Percentiles rank a stretch among this genome's conserved stretches.
Evolutionary conservation across 1,140 invertebrate species (phyloP).

Genomic region (Pogonus chalceus): DNA sequence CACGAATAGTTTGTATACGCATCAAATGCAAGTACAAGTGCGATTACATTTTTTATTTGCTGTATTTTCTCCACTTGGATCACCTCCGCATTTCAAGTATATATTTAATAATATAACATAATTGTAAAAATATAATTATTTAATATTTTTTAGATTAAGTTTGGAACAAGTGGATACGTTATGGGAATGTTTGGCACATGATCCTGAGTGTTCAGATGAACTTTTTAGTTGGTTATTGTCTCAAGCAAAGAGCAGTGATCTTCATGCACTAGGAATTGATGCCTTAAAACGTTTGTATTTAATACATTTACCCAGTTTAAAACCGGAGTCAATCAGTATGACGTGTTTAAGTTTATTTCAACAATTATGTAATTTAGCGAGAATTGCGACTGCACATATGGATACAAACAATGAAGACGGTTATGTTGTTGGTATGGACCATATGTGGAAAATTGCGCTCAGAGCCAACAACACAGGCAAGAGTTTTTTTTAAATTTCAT

Average conservation of each 20-base stretch:
- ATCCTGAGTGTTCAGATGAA: conserved; percentile 77
- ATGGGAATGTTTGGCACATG: conserved; percentile 81
- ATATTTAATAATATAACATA: conserved; percentile 17
- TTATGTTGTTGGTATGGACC: conserved; percentile 76
- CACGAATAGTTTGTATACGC: conserved; percentile 53
- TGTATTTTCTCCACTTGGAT: conserved; percentile 81
- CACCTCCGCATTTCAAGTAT: conserved; percentile 75
- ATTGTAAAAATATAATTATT: conserved; percentile 7
- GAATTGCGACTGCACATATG: conserved; percentile 50
- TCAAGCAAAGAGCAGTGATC: conserved; percentile 82
- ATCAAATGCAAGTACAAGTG: conserved; percentile 84
- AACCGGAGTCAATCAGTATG: conserved; percentile 83
- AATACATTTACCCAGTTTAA: conserved; percentile 77
- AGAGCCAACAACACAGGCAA: conserved; percentile 70
- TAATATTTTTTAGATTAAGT: conserved; percentile 52
- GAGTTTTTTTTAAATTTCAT: neutral
- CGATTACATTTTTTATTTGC: conserved; percentile 84
- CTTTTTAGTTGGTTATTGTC: conserved; percentile 84
- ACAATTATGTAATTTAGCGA: conserved; percentile 75
- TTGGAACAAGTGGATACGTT: conserved; percentile 81
- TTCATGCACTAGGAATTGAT: conserved; percentile 78
- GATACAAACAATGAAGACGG: conserved; percentile 34
- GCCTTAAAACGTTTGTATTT: conserved; percentile 80
- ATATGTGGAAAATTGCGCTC: conserved; percentile 87
- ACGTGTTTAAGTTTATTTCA: conserved; percentile 83